phyloP scores from a whole-genome alignment of 2,888 invertebrate species.

The Lasioglossum pauxillum region DNA sequence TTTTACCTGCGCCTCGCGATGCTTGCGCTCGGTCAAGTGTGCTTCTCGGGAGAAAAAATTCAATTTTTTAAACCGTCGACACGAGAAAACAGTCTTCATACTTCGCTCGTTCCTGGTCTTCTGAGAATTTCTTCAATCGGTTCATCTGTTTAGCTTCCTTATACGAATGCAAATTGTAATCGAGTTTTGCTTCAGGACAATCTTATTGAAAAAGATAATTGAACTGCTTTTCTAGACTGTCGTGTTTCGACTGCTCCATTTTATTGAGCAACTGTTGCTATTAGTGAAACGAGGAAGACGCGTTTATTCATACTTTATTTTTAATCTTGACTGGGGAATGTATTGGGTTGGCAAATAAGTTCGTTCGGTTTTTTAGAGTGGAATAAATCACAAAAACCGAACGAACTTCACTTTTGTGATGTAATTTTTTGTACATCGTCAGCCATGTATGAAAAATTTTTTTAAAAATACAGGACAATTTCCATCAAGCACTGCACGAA shows the following conservation, averaged over 20 bases:
- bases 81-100: not conserved
- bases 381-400: too few relatives aligned
- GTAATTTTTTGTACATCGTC: not conserved
- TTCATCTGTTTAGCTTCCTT: not conserved
- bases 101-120: not conserved
- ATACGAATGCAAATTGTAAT: not conserved
- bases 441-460: not conserved
- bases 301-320: not conserved
- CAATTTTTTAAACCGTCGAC: conserved; percentile 2
- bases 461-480: not conserved
- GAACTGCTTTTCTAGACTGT: not conserved
- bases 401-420: too few relatives aligned
- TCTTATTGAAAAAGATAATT: not conserved
- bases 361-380: too few relatives aligned
- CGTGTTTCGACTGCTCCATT: not conserved
- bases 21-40: not conserved
- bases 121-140: not conserved
- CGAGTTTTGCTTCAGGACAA: not conserved
- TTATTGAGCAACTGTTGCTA: not conserved
- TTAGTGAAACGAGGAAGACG: not conserved
- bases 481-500: not conserved
- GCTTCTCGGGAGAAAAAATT: not conserved
- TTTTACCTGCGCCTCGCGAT: not conserved
- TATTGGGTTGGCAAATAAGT: too few relatives aligned
- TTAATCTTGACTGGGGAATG: not conserved